Evolutionary conservation across 2,888 invertebrate genomes (phyloP), one percentile per base, ranked within the genome.

Genomic region (Panzeria rudis): DNA sequence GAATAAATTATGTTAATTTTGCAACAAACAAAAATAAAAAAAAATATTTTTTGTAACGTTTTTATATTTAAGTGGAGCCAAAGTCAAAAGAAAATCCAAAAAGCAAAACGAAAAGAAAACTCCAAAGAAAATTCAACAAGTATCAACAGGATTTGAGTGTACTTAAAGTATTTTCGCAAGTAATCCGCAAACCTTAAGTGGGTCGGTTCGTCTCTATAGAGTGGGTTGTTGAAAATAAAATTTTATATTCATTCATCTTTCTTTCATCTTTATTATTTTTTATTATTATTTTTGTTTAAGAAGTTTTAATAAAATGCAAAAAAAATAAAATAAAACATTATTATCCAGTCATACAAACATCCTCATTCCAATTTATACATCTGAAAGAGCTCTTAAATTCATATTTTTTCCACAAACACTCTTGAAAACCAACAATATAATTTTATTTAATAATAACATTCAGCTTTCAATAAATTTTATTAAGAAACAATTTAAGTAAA

Each of bases 1-100:
- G 84, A 84, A 84, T 84, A 84, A 84, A 84, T 84, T 84, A 84
- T 84, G 84, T 73, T 84, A 84, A 84, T 84, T 84, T 84, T 73
- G 66, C 38, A 75, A 25, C 29, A 61, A 50, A 59, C 9, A 84
- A 80, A 56, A 72, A 76, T 25, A 54, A 68, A 68, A 73, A 54
- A 38, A 38, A 59, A 64, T 61, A 61, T 25, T 71, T 69, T 78
- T 50, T 54, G 20, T 7, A 54, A 52, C n/a, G 35, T 62, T 61
- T 50, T 52, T 35, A 13, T 56, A 35, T 32, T 56, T 44, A 47
- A 50, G 68, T 23, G 59, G 66, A 59, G 50, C 64, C 61, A 66
- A 72, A 62, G 61, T 68, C 59, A 81, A 81, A 62, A 61, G 38
- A 52, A 71, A 62, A 29, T 61, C 20, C 29, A 52, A 61, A 64